Conservation (phyloP, 2,888 invertebrate genomes). For the Platycheirus rosarum region DNA sequence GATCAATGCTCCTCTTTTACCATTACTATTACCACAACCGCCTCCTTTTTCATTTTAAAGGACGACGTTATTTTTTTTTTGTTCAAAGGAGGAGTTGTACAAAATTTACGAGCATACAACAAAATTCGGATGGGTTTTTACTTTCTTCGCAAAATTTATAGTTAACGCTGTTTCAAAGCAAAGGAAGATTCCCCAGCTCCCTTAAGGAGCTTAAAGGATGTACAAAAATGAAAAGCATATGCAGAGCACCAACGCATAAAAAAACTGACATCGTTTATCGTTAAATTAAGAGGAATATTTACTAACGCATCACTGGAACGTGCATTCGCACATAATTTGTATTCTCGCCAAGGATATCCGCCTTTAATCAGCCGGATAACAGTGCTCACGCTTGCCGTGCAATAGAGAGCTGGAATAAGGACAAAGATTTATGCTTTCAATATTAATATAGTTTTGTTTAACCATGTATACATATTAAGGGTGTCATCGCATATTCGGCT, state of each 20-base stretch:
- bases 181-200: conserved; percentile 24
- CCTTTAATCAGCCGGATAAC: conserved; percentile 34
- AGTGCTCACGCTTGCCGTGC: background rate
- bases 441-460: conserved; percentile 30
- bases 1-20: conserved; percentile 10
- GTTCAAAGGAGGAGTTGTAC: conserved; percentile 8
- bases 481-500: conserved; percentile 37
- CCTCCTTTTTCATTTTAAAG: conserved; percentile 3
- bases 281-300: conserved; percentile 40
- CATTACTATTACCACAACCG: background rate
- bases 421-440: conserved; percentile 38
- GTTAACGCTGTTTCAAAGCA: conserved; percentile 48
- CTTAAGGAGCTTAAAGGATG: conserved; percentile 20
- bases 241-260: background rate
- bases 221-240: conserved; percentile 40
- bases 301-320: conserved; percentile 49
- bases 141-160: conserved; percentile 55
- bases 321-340: conserved; percentile 66
- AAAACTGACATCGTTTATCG: conserved; percentile 17
- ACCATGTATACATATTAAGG: conserved; percentile 24
- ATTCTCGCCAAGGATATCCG: conserved; percentile 51
- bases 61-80: conserved; percentile 9
- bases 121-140: conserved; percentile 51
- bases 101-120: conserved; percentile 57
- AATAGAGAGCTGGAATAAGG: background rate